Evolutionary conservation across 1,140 invertebrate species (phyloP), one percentile per base, ranked within the genome.

Genomic region (Pogonomyrmex barbatus): DNA sequence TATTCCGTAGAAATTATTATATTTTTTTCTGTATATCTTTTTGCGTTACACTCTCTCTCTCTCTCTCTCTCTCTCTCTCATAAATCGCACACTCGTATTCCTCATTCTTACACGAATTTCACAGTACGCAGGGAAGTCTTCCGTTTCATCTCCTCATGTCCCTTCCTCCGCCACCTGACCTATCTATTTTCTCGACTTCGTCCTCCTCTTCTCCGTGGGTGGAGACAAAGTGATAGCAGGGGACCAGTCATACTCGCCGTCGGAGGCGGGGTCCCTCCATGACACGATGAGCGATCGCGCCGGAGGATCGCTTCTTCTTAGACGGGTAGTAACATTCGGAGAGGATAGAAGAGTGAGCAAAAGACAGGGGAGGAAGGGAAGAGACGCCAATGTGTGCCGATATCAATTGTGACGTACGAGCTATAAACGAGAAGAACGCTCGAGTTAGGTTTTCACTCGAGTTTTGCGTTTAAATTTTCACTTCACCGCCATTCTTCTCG

Each of bases 151-250:
- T 30, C 47, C 39, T 30, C 36, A 4, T 67, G 24, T 70, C n/a
- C 45, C 45, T 42, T 30, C 54, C 79, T 67, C n/a, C 63, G 10
- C 39, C 24, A 62, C 71, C 42, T 52, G 67, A 14, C 63, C 45
- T 36, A 30, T 87, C 56, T 87, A 68, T 68, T 68, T 68, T 68
- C 65, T 68, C 65, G 42, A 4, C 30, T 33, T 2, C 52, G 6
- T 63, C 45, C 45, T 54, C 70, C 70, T 47, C 70, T 73, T 52
- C 65, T 50, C n/a, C 54, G 36, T 50, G 12, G 54, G 73, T 63
- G 73, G 75, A 58, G 71, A 75, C 71, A 75, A 75, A 75, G 54
- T 75, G 71, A 75, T 58, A 75, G 54, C 36, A 36, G 54, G 39
- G 65, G 71, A 75, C 71, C 71, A 75, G 54, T 75, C 71, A 45